Base-by-base conservation (phyloP, 1,140 invertebrate species). In the Caenorhabditis elegans region DNA sequence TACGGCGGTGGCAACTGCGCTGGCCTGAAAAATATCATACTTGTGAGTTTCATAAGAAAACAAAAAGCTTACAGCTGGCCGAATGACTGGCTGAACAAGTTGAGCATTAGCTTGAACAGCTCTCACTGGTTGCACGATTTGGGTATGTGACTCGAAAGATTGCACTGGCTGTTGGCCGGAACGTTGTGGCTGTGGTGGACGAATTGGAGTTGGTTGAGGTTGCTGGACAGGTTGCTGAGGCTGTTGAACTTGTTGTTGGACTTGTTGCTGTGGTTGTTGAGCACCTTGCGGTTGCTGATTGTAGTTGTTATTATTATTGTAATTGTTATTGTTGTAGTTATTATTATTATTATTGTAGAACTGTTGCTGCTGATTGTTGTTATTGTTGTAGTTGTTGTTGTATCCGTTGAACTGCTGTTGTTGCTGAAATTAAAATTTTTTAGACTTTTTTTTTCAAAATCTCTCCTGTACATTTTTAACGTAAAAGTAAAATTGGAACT, bases 71-170 rank as follows among this genome's bases (percentile, higher is more conserved):
- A 48, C 46, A 47, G 76, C 22, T 60, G 77, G 47, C 24, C 19
- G 51, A 1, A 36, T 26, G 17, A 43, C 39, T 24, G 78, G 53
- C 22, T 43, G 51, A 43, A 65, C 60, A 70, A 51, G 53, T 47
- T 48, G 51, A 39, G 43, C 53, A 60, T 39, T 55, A 2, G 78
- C 55, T 36, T 48, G 51, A 15, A 79, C 53, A 46, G 51, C 78
- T 53, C 48, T 77, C 5, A 77, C 75, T 19, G 48, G 75, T 36
- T 78, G 77, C 19, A 78, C 34, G 11, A 43, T 78, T 43, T 78
- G 77, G 36, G 28, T 51, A 15, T 77, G 34, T 2, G 77, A 55
- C 24, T 53, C 60, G 34, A 70, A 70, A 19, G 60, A 70, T 39
- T 70, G 60, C 31, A 70, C 60, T 70, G 36, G 60, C 22, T 70